Evolutionary conservation across 2,888 invertebrate genomes (phyloP), one percentile per base, ranked within the genome.

Genomic region (Lasioglossum oenotherae): DNA sequence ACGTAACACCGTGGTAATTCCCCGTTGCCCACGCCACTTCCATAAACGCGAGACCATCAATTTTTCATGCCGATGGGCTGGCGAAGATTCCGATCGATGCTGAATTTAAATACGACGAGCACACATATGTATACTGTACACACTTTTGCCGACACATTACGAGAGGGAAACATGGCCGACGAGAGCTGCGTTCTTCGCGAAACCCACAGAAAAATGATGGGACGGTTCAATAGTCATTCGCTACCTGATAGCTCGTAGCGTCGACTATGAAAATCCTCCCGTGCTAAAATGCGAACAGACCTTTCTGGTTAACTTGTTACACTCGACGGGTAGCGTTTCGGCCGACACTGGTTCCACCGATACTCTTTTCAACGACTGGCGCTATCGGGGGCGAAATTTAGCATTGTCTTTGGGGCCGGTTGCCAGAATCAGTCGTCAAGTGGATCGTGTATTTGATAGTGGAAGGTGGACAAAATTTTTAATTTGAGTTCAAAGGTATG

Each of bases 21-120:
- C n/a, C 60, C 69, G 67, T 78, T 71, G 82, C 74, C 74, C 78
- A 74, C 78, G 57, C 69, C 46, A 27, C 57, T 74, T 72, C 74
- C 71, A 60, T 80, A 67, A 80, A 74, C 74, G 57, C 49, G 49
- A 31, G 53, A 77, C 31, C 80, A 83, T 80, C 80, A 76, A 80
- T 84, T 74, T 78, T 84, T 81, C 85, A 76, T 76, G 82, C 14
- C 57, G 57, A 77, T 74, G 27, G 46, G 8, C 64, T 71, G 53
- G n/a, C 41, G 41, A 44, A 10, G 35, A 49, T 31, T 53, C 69
- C 46, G 38, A 75, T 71, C 74, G 74, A 71, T 23, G 57, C 12
- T 27, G 82, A 78, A 78, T 38, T 46, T 46, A 69, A 82, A 78
- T 23, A 71, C 44, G 46, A 41, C 38, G 23, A 69, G 6, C 27